These are phyloP conservation scores for Tinea pellionella DNA, from an alignment of 2,888 invertebrate species.

Conservation along the genomic window DNA sequence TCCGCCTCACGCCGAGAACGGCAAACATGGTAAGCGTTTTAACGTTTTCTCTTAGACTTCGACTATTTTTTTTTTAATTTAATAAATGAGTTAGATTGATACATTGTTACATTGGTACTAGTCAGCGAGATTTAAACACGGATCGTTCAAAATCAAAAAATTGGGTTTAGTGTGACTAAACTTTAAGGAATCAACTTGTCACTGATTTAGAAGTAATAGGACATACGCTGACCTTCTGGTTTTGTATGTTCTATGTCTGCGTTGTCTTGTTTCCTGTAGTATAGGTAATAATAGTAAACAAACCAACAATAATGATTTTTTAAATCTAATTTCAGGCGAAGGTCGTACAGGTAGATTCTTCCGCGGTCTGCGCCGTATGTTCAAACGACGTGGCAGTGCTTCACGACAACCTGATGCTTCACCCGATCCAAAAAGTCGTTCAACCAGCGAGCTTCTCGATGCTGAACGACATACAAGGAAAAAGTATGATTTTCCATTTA, in stretches of 20 bases:
- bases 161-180: too few relatives aligned
- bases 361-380: conserved; percentile 77
- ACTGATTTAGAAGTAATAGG: too few relatives aligned
- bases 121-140: too few relatives aligned
- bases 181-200: too few relatives aligned
- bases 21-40: conserved; percentile 43
- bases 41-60: neutral
- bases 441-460: conserved; percentile 76
- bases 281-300: too few relatives aligned
- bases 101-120: too few relatives aligned
- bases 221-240: too few relatives aligned
- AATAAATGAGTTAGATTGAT: too few relatives aligned
- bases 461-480: conserved; percentile 67
- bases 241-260: too few relatives aligned
- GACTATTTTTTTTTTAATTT: neutral
- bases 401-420: conserved; percentile 48
- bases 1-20: conserved; percentile 65
- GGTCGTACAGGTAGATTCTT: conserved; percentile 74
- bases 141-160: too few relatives aligned
- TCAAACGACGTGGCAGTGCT: conserved; percentile 67
- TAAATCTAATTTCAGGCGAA: conserved; percentile 42
- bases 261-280: too few relatives aligned
- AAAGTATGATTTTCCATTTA: conserved; percentile 60
- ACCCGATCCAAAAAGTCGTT: conserved; percentile 70
- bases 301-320: too few relatives aligned